Percentiles rank a stretch among this genome's conserved stretches.
Evolutionary conservation across 2,113 vertebrate genomes (phyloP).

Genomic region (Globicephala melas): DNA sequence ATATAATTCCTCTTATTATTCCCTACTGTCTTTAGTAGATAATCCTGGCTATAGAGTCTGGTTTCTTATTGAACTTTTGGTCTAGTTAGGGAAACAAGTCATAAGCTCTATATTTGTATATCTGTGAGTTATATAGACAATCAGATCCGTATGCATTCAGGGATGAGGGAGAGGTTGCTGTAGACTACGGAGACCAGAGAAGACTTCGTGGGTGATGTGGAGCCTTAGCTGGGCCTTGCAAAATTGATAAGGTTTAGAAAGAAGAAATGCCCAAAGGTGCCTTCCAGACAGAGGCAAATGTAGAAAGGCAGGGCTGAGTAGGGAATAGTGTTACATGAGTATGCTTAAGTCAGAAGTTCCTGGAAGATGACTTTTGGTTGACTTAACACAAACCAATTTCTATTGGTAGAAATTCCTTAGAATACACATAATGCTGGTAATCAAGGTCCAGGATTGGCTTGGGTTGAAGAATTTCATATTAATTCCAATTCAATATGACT

Average conservation of each 20-base stretch:
- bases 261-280: not conserved
- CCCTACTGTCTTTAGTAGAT: not conserved
- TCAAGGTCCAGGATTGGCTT: not conserved
- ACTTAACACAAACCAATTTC: not conserved
- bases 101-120: not conserved
- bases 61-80: not conserved
- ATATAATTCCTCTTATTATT: not conserved
- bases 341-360: not conserved
- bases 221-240: not conserved
- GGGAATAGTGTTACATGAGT: not conserved
- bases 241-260: not conserved
- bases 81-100: not conserved
- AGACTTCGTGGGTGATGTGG: accelerated
- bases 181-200: not conserved
- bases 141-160: not conserved
- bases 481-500: not conserved
- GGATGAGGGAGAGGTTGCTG: not conserved
- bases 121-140: not conserved
- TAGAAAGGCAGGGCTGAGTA: not conserved
- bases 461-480: constrained; percentile 28
- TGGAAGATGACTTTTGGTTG: not conserved
- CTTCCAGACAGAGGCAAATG: not conserved
- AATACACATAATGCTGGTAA: not conserved
- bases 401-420: constrained; percentile 5
- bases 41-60: not conserved